Conservation (phyloP, 92 coral and sea anemone species). For the Paramuricea clavata region DNA sequence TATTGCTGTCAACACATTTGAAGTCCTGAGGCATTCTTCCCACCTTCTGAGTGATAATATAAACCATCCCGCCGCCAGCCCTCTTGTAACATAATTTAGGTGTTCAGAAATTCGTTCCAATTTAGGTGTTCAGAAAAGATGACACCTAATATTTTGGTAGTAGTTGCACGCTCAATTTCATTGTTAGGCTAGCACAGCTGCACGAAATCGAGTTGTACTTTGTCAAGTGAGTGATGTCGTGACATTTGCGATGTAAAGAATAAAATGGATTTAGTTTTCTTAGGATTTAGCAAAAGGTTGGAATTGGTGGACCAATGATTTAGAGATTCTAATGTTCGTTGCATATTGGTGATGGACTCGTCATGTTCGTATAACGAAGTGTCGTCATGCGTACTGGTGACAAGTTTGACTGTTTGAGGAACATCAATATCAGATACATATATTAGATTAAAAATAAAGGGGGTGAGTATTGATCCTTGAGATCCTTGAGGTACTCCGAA, state of each 20-base stretch:
- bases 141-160: neutral
- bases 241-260: conserved; percentile 7
- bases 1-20: no score
- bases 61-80: no score
- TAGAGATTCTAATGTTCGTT: neutral
- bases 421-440: neutral
- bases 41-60: no score
- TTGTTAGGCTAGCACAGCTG: no score
- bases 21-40: no score
- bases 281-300: neutral
- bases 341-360: neutral
- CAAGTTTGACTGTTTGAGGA: neutral
- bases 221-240: neutral
- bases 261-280: neutral
- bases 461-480: neutral
- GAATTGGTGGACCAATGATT: neutral
- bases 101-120: neutral
- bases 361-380: neutral
- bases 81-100: no score
- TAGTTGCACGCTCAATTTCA: neutral
- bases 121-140: neutral
- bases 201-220: neutral
- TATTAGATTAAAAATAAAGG: neutral
- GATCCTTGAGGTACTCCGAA: neutral
- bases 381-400: neutral